phyloP scores from a whole-genome alignment of 2,113 vertebrate genomes.

The Mandrillus leucophaeus region DNA sequence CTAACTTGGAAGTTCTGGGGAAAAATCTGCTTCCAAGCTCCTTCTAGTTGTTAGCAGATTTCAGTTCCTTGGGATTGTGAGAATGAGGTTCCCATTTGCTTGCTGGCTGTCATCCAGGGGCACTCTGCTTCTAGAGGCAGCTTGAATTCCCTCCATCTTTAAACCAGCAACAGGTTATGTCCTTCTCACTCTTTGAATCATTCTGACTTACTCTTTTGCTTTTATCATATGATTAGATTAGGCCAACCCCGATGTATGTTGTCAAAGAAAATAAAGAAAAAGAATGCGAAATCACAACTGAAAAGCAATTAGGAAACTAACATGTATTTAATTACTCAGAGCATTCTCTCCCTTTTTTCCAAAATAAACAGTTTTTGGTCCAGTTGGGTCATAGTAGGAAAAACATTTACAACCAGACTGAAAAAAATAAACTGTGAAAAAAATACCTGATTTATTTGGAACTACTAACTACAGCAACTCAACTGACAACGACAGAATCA shows the following conservation, averaged over 20 bases:
- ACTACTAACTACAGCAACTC: not conserved
- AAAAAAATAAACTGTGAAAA: not conserved
- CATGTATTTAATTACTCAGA: not conserved
- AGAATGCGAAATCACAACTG: not conserved
- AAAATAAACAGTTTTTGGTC: not conserved
- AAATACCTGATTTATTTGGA: not conserved
- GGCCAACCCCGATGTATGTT: not conserved
- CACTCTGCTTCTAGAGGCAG: not conserved
- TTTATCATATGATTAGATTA: not conserved
- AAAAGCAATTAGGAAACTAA: not conserved
- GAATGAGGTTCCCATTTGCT: not conserved
- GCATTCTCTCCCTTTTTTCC: not conserved
- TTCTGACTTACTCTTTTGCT: not conserved
- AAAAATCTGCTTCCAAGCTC: not conserved
- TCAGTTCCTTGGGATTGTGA: not conserved
- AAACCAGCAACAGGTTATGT: not conserved
- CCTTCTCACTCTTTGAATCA: not conserved
- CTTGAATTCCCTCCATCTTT: not conserved
- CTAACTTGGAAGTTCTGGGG: not conserved
- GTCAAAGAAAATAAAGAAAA: not conserved
- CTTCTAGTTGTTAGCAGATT: not conserved
- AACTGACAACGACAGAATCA: not conserved
- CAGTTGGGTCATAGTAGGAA: not conserved
- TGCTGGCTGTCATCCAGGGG: not conserved
- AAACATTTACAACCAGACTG: slow-evolving; percentile 1